Evolutionary conservation across 2,888 invertebrate genomes (phyloP), one percentile per base, ranked within the genome.

Genomic region (Pimpla rufipes): DNA sequence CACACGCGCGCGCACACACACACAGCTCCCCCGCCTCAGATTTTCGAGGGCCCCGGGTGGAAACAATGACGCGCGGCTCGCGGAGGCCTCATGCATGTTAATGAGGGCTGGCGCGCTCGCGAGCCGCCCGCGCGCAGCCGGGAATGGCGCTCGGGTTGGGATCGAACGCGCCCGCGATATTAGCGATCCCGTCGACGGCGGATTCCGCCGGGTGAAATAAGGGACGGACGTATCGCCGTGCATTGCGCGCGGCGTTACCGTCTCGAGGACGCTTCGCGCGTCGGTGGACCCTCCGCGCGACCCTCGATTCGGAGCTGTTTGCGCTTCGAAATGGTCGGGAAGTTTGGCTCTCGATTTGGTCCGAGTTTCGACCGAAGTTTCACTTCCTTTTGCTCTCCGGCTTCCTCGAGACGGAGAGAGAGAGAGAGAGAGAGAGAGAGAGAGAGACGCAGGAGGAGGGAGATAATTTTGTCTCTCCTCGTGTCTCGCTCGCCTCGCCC

Each of bases 51-150:
- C 29, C 29, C 29, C 3, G 29, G 5, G 13, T 55, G 40, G 92
- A 93, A 93, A 93, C 92, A 93, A 93, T 93, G 93, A 93, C 92
- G 92, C 91, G 91, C 91, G n/a, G n/a, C 37, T 59, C 37, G 62
- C 37, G 62, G 23, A 90, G 91, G 91, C 90, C 92, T 93, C 93
- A 93, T 93, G 93, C 93, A 93, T 93, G 93, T 93, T 93, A 93
- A 93, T 93, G 93, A 91, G 91, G 79, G 78, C 74, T 78, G 81
- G 75, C 62, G n/a, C n/a, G n/a, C n/a, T n/a, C 79, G 74, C 76
- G 67, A 83, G 82, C 57, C 75, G 64, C 70, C 81, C 80, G 84
- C 70, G 83, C 67, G 84, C 85, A n/a, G n/a, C n/a, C n/a, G 85
- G 79, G 86, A 88, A 87, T 83, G 83, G 84, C 76, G 85, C 66